A percentile compares a stretch with the other conserved stretches of the same genome.
Evolutionary conservation across 2,797 vertebrate genomes (phyloP).

Genomic region (Leuciscus waleckii): DNA sequence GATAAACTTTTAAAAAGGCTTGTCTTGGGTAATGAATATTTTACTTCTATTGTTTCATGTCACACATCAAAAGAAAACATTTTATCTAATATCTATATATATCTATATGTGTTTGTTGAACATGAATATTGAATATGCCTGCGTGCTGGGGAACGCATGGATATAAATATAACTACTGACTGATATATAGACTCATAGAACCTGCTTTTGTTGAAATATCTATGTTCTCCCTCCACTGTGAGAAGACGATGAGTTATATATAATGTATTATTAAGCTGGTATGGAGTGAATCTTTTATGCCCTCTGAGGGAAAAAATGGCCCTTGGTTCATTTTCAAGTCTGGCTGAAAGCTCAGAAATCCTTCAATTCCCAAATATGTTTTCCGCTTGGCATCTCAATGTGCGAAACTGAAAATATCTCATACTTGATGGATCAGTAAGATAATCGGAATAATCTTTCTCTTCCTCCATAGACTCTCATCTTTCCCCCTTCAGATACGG

Average conservation of each 20-base stretch:
- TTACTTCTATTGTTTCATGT: neutral
- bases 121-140: neutral
- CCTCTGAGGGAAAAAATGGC: slow-evolving; percentile 43
- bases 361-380: slow-evolving; percentile 32
- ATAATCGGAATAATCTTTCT: slow-evolving; percentile 18
- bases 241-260: slow-evolving; percentile 56
- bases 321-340: slow-evolving; percentile 41
- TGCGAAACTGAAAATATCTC: neutral
- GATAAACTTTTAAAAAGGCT: neutral
- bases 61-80: neutral
- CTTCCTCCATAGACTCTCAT: neutral
- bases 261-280: slow-evolving; percentile 57
- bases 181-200: slow-evolving; percentile 24
- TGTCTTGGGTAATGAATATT: neutral
- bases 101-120: no score
- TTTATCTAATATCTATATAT: neutral
- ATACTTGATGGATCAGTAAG: slow-evolving; percentile 26
- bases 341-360: slow-evolving; percentile 31
- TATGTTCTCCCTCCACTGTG: slow-evolving; percentile 12
- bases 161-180: slow-evolving; percentile 1
- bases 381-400: slow-evolving; percentile 22
- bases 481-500: neutral
- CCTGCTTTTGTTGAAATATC: slow-evolving; percentile 47
- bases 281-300: slow-evolving; percentile 57
- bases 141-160: neutral